A percentile compares a stretch with the other conserved stretches of the same genome.
phyloP scores from a whole-genome alignment of 2,888 invertebrate genomes.

The Ephialtes manifestator region DNA sequence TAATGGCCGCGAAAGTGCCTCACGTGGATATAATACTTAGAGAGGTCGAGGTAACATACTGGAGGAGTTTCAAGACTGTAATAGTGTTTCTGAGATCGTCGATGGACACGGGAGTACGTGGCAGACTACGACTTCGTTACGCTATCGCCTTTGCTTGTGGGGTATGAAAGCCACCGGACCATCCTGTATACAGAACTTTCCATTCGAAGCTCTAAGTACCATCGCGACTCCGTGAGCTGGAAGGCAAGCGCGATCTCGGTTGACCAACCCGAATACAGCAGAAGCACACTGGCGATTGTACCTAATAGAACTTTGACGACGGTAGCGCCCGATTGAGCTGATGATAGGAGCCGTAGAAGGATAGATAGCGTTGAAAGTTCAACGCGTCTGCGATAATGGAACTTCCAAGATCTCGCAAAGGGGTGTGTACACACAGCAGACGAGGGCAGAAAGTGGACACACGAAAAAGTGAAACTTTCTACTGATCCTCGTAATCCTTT shows the following conservation, averaged over 20 bases:
- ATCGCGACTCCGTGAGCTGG: constrained; percentile 59
- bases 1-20: constrained; percentile 64
- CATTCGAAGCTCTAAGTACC: constrained; percentile 38
- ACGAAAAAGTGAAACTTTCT: constrained; percentile 34
- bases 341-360: constrained; percentile 28
- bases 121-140: constrained; percentile 45
- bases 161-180: constrained; percentile 45
- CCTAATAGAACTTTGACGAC: constrained; percentile 57
- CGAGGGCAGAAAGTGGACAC: not conserved
- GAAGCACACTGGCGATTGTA: constrained; percentile 34
- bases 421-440: constrained; percentile 10
- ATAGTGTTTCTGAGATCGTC: constrained; percentile 57
- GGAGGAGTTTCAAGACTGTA: constrained; percentile 54
- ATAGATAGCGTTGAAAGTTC: constrained; percentile 29
- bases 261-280: constrained; percentile 49
- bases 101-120: constrained; percentile 45
- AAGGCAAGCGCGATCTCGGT: constrained; percentile 41
- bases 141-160: constrained; percentile 16
- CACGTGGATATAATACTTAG: constrained; percentile 61
- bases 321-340: constrained; percentile 36
- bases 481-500: constrained; percentile 36
- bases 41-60: constrained; percentile 19
- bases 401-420: constrained; percentile 7
- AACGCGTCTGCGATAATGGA: constrained; percentile 53
- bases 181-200: constrained; percentile 50